Percentiles rank a stretch among this genome's conserved stretches.
These are phyloP conservation scores for Tortrix viridana DNA, from an alignment of 2,888 invertebrate species.

Conservation along the genomic window DNA sequence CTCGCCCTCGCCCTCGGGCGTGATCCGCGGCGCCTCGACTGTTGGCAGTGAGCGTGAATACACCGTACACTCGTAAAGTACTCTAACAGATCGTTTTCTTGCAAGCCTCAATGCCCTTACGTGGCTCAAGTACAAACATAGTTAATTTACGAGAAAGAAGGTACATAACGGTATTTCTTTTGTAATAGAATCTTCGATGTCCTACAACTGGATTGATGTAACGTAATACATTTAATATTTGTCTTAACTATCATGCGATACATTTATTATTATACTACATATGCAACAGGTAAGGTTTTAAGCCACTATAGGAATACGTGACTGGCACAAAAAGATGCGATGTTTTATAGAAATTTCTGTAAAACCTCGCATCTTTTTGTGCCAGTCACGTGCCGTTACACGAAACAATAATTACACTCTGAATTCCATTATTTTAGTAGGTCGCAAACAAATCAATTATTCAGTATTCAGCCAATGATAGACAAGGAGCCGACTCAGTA, in stretches of 20 bases:
- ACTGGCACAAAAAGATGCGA: no score
- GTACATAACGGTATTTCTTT: constrained; percentile 34
- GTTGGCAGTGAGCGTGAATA: constrained; percentile 47
- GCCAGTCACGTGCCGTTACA: no score
- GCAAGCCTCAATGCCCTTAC: constrained; percentile 38
- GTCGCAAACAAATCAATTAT: no score
- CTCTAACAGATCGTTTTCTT: constrained; percentile 38
- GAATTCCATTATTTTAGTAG: no score
- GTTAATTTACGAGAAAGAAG: constrained; percentile 26
- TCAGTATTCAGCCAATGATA: no score
- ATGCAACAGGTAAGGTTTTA: constrained; percentile 12
- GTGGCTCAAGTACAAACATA: constrained; percentile 31
- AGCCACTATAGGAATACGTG: constrained; percentile 12
- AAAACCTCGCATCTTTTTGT: no score
- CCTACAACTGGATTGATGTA: constrained; percentile 34
- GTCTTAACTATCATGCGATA: constrained; percentile 31
- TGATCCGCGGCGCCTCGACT: constrained; percentile 43
- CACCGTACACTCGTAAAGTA: constrained; percentile 56
- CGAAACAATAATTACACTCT: no score
- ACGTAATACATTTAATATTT: constrained; percentile 4
- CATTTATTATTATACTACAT: constrained; percentile 13
- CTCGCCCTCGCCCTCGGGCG: constrained; percentile 53
- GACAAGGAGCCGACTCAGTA: no score
- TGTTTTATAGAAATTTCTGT: no score
- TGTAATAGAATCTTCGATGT: constrained; percentile 26